Evolutionary conservation across 1,140 invertebrate genomes (phyloP).

Genomic region (Camponotus pennsylvanicus): DNA sequence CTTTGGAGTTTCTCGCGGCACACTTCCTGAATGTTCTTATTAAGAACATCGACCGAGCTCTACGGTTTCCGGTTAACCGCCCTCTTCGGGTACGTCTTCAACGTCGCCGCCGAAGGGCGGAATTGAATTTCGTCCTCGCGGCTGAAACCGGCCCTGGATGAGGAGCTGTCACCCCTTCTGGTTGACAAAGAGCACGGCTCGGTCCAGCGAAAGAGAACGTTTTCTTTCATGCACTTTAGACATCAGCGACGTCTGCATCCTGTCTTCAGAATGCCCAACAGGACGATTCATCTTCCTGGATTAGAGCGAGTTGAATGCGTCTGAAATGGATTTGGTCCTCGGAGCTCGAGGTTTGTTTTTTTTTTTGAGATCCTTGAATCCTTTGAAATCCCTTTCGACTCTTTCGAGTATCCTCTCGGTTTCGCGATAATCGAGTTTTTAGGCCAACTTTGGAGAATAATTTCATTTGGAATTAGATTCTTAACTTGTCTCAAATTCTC

Average conservation of each 20-base stretch:
- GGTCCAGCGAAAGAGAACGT: conserved; percentile 18
- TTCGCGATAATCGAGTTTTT: conserved; percentile 11
- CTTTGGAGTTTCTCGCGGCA: conserved; percentile 40
- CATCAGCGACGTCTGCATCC: conserved; percentile 65
- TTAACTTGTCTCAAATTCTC: neutral
- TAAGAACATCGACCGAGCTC: conserved; percentile 51
- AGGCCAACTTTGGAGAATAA: neutral
- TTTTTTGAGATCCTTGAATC: conserved; percentile 2
- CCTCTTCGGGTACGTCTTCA: conserved; percentile 52
- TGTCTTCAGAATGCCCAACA: conserved; percentile 69
- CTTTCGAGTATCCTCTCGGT: neutral
- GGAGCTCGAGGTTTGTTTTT: conserved; percentile 12
- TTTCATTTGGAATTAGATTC: neutral
- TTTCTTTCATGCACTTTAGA: conserved; percentile 65
- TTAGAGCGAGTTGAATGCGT: conserved; percentile 75
- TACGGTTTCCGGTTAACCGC: conserved; percentile 59
- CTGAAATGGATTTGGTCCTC: conserved; percentile 51
- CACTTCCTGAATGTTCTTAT: conserved; percentile 51
- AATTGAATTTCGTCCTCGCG: conserved; percentile 54
- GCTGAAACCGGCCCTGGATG: conserved; percentile 23
- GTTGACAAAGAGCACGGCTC: conserved; percentile 50
- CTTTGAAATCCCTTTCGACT: conserved; percentile 24
- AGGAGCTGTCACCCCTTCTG: conserved; percentile 42
- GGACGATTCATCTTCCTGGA: conserved; percentile 80
- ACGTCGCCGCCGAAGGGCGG: conserved; percentile 23